Conservation (phyloP, 2,888 invertebrate genomes). For the Coleophora deauratella region DNA sequence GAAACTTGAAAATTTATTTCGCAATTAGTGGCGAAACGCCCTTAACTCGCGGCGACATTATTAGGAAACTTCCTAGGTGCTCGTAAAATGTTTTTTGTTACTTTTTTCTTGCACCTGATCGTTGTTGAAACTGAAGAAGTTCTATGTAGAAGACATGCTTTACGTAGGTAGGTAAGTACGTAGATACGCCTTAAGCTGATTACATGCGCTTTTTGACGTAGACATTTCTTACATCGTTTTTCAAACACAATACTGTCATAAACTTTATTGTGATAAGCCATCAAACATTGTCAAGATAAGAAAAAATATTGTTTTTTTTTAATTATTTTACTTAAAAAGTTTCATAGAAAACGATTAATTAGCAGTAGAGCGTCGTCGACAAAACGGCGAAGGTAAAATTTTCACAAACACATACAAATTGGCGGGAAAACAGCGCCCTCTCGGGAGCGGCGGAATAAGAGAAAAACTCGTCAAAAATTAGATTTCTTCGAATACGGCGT, state of each 20-base stretch:
- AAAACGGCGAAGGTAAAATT: slow-evolving; percentile 48
- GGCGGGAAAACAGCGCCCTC: slow-evolving; percentile 53
- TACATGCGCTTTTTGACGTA: too few relatives aligned
- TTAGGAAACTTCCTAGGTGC: slow-evolving; percentile 68
- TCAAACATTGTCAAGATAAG: background rate
- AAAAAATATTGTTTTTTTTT: background rate
- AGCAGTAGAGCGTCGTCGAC: slow-evolving; percentile 24
- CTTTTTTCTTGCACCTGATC: slow-evolving; percentile 55
- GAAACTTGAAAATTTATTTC: slow-evolving; percentile 69
- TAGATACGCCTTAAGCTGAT: too few relatives aligned
- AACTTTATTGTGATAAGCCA: too few relatives aligned
- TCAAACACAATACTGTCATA: too few relatives aligned
- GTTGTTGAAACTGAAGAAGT: background rate
- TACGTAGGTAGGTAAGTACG: too few relatives aligned
- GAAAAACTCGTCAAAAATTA: slow-evolving; percentile 70
- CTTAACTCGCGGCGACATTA: slow-evolving; percentile 57
- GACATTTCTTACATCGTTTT: too few relatives aligned
- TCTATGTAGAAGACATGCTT: too few relatives aligned
- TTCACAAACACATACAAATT: slow-evolving; percentile 68
- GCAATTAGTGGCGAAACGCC: slow-evolving; percentile 64
- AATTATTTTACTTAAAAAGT: background rate
- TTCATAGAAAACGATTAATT: slow-evolving; percentile 15
- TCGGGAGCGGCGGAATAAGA: slow-evolving; percentile 43
- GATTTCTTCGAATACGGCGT: slow-evolving; percentile 48
- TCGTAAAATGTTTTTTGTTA: slow-evolving; percentile 43